Conservation (phyloP, 37 sponge, comb jelly and placozoan genomes). For the Halisarca cf. caerulea region DNA sequence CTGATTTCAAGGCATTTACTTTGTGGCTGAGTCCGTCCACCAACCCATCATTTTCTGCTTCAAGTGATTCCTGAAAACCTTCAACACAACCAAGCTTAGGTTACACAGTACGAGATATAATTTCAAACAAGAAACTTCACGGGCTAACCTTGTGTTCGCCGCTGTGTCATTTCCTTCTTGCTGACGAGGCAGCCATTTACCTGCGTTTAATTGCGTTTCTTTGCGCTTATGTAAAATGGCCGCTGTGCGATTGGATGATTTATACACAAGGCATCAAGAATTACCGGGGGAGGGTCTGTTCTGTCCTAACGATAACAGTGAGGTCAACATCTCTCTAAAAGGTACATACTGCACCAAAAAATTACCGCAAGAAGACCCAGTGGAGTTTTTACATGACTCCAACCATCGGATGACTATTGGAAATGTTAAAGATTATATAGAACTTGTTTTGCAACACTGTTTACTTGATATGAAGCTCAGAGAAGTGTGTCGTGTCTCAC, state of each 20-base stretch:
- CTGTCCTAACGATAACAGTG: constrained; percentile 41
- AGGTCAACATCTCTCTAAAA: constrained; percentile 28
- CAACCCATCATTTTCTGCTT: constrained; percentile 72
- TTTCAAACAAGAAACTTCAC: no score
- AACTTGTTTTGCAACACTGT: constrained; percentile 16
- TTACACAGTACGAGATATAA: no score
- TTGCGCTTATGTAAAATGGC: constrained; percentile 18
- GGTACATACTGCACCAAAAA: constrained; percentile 7
- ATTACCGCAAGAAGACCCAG: neutral
- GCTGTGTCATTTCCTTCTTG: constrained; percentile 5
- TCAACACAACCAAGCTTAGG: neutral
- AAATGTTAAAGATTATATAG: constrained; percentile 17
- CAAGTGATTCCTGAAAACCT: constrained; percentile 67
- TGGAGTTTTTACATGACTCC: neutral
- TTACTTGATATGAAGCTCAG: constrained; percentile 36
- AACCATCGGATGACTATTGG: neutral
- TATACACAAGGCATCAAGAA: neutral
- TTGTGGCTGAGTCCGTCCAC: constrained; percentile 71
- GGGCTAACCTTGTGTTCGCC: neutral
- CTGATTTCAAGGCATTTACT: constrained; percentile 70
- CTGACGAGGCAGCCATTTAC: no score
- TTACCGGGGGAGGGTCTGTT: constrained; percentile 36
- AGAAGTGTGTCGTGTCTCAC: constrained; percentile 25
- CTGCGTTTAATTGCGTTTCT: neutral
- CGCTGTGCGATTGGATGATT: no score